phyloP scores from a whole-genome alignment of 2,113 vertebrate genomes.

The Ceyx margarethae region DNA sequence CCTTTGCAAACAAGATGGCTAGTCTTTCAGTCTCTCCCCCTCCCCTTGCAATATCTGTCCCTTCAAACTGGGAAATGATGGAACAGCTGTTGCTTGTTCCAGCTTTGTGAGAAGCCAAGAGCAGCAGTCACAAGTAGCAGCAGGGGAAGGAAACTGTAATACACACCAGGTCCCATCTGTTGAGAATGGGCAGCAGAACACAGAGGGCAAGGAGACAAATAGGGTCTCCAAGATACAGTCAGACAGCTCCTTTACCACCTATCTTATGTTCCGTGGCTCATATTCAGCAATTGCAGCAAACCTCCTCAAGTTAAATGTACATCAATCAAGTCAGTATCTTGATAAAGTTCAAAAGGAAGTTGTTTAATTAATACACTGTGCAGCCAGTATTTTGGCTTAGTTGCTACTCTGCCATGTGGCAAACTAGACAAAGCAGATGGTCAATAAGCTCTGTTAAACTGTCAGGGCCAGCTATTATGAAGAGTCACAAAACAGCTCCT shows the following conservation, averaged over 20 bases:
- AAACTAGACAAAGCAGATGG: slow-evolving; percentile 74
- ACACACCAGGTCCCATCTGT: slow-evolving; percentile 13
- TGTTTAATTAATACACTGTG: slow-evolving; percentile 29
- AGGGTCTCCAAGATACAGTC: background rate
- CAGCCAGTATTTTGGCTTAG: slow-evolving; percentile 57
- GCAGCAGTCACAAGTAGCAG: slow-evolving; percentile 42
- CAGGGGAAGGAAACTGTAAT: slow-evolving; percentile 22
- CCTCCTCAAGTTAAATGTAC: background rate
- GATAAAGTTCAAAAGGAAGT: background rate
- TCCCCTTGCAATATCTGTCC: background rate
- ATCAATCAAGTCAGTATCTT: background rate
- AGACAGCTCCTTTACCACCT: background rate
- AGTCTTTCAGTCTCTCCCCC: background rate
- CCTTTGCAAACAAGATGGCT: background rate
- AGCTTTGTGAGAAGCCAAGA: slow-evolving; percentile 22
- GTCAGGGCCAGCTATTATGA: slow-evolving; percentile 37
- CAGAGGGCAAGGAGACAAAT: background rate
- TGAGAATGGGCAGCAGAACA: background rate
- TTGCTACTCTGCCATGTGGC: slow-evolving; percentile 59
- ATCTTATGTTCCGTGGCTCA: background rate
- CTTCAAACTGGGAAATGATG: slow-evolving; percentile 8
- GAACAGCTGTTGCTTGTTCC: slow-evolving; percentile 54
- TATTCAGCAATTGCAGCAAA: background rate
- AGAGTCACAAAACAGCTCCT: slow-evolving; percentile 16
- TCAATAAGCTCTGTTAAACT: slow-evolving; percentile 68